Conservation (phyloP, 2,113 vertebrate genomes). For the Hyaena hyaena region DNA sequence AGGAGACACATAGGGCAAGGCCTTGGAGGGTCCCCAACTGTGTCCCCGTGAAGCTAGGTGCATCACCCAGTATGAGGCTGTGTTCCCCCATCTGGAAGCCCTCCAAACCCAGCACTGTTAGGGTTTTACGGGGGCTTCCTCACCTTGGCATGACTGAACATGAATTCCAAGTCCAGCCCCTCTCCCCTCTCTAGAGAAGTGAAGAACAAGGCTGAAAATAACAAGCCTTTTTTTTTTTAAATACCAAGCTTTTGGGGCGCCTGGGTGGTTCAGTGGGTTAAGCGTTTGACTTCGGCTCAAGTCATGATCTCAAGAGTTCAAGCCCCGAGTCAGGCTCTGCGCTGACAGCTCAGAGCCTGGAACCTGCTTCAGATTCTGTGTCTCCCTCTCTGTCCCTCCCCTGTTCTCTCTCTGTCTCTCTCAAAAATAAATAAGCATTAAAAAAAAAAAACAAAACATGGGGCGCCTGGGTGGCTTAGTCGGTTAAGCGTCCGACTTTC, state of each 20-base stretch:
- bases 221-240: neutral
- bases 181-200: neutral
- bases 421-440: too few species aligned
- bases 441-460: too few species aligned
- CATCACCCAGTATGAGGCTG: accelerated
- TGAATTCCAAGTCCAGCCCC: neutral
- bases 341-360: too few species aligned
- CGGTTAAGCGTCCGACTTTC: too few species aligned
- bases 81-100: neutral
- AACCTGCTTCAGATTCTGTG: too few species aligned
- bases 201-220: neutral
- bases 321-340: too few species aligned
- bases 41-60: neutral
- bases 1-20: neutral
- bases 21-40: neutral
- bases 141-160: accelerated
- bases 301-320: too few species aligned
- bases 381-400: too few species aligned
- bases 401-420: too few species aligned
- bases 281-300: too few species aligned
- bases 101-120: neutral
- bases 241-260: neutral
- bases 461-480: too few species aligned
- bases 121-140: neutral
- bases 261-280: too few species aligned